These are phyloP conservation scores for Barnardius zonarius DNA, from an alignment of 2,113 vertebrate species.

Conservation along the genomic window DNA sequence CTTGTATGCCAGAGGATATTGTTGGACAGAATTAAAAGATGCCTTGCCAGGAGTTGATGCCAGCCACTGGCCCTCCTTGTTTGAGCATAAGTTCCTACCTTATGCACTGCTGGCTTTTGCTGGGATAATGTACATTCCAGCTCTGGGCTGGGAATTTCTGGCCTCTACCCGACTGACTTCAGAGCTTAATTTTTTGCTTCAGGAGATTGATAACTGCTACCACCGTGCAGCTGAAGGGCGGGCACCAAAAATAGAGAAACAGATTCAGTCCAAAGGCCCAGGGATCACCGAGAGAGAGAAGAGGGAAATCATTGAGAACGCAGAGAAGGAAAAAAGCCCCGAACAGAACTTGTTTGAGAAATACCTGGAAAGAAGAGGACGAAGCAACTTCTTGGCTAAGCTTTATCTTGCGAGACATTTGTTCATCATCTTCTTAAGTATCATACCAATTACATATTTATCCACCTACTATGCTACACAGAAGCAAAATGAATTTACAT, in stretches of 20 bases:
- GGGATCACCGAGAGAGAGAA: constrained; percentile 93
- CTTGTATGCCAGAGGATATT: constrained; percentile 97
- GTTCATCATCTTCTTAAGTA: constrained; percentile 96
- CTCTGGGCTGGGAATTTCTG: constrained; percentile 95
- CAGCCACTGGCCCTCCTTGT: constrained; percentile 90
- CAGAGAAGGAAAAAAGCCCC: constrained; percentile 97
- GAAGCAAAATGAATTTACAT: constrained; percentile 97
- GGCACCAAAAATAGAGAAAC: constrained; percentile 98
- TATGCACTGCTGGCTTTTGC: constrained; percentile 97
- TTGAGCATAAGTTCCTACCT: constrained; percentile 98
- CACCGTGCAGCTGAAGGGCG: constrained; percentile 96
- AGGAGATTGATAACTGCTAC: constrained; percentile 99
- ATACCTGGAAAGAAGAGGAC: constrained; percentile 92
- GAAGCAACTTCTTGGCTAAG: constrained; percentile 97
- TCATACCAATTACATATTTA: constrained; percentile 93
- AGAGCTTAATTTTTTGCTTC: constrained; percentile 98
- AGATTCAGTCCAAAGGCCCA: constrained; percentile 98
- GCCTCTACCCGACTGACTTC: constrained; percentile 97
- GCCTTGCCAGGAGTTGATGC: constrained; percentile 88
- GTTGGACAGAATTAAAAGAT: constrained; percentile 98
- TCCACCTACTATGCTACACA: constrained; percentile 94
- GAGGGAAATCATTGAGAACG: constrained; percentile 97
- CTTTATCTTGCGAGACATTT: constrained; percentile 92
- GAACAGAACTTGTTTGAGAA: constrained; percentile 99
- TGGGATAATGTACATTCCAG: constrained; percentile 98